Percentiles rank a stretch among this genome's conserved stretches.
These are phyloP conservation scores for Prosopocoilus inquinatus DNA, from an alignment of 2,888 invertebrate species.

Conservation along the genomic window DNA sequence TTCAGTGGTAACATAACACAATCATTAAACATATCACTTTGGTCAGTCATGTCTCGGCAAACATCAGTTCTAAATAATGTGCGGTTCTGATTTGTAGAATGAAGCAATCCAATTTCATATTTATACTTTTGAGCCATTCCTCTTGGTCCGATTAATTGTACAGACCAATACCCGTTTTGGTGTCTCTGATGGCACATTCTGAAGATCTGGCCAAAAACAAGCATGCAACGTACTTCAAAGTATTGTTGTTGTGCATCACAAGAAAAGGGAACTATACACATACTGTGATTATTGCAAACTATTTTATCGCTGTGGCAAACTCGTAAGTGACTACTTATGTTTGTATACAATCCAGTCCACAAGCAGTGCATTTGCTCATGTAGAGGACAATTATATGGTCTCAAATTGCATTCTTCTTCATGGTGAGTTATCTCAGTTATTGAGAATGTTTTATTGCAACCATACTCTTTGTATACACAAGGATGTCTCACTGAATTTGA, in stretches of 20 bases:
- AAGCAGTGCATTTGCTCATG: conserved; percentile 27
- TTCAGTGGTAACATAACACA: conserved; percentile 38
- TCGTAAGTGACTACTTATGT: conserved; percentile 22
- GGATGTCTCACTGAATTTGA: conserved; percentile 38
- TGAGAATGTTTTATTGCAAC: conserved; percentile 34
- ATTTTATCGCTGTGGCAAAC: conserved; percentile 21
- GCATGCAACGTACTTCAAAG: conserved; percentile 31
- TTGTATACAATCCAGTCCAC: conserved; percentile 23
- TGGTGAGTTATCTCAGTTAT: conserved; percentile 33
- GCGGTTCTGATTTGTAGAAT: conserved; percentile 36
- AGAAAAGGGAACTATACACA: conserved; percentile 20
- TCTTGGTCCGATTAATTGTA: conserved; percentile 35
- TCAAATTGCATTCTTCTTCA: conserved; percentile 36
- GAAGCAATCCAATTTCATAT: conserved; percentile 38
- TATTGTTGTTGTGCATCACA: conserved; percentile 21
- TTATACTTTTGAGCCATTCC: conserved; percentile 34
- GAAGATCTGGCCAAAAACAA: conserved; percentile 37
- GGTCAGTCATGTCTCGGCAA: conserved; percentile 35
- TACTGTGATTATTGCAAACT: conserved; percentile 16
- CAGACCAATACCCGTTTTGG: conserved; percentile 38
- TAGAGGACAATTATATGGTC: conserved; percentile 39
- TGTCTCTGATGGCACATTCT: conserved; percentile 35
- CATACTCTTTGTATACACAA: conserved; percentile 39
- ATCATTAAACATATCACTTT: conserved; percentile 38
- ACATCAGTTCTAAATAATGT: conserved; percentile 38